Base-by-base conservation (phyloP, 2,888 invertebrate genomes). In the Dysmachus trigonus region DNA sequence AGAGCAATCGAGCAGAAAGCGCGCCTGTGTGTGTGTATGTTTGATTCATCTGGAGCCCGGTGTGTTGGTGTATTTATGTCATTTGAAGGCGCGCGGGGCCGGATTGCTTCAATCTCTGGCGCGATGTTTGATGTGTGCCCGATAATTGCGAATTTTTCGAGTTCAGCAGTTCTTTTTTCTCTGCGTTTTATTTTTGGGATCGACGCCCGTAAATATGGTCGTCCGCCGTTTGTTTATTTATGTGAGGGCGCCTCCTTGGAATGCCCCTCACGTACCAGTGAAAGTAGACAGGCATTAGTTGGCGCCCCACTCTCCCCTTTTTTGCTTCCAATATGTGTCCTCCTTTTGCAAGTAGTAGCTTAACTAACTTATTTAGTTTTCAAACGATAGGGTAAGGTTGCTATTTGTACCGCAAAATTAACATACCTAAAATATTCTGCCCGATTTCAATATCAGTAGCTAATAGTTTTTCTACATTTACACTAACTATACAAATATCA, bases 61-160 rank as follows among this genome's bases (percentile, higher is more conserved):
- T 51, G 79, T 79, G 30, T n/a, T 47, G 31, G 79, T 79, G 62
- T 53, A 62, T 77, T 41, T 77, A 31, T 77, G 47, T 77, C 77
- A 77, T 77, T 77, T 77, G 27, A 35, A 35, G 76, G 76, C 22
- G 22, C 76, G 8, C 62, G 62, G 62, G 62, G 62, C 62, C 62
- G 27, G 13, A 62, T 62, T 62, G 62, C 27, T 62, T 62, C 62
- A 62, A 62, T 62, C 62, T 62, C 62, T 62, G 62, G 62, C 27
- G 62, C 27, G 62, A 62, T 62, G 62, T 62, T 62, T 62, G 62
- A 62, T 62, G 62, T 62, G 62, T 62, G 62, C 62, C 62, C 62
- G 62, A 62, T 62, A 62, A 62, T 62, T 62, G 62, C 62, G 27
- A 62, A 62, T 62, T 62, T 62, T 62, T 62, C 62, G 62, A 62